Base-by-base conservation (phyloP, 1,140 invertebrate genomes). In the Telenomus remus region DNA sequence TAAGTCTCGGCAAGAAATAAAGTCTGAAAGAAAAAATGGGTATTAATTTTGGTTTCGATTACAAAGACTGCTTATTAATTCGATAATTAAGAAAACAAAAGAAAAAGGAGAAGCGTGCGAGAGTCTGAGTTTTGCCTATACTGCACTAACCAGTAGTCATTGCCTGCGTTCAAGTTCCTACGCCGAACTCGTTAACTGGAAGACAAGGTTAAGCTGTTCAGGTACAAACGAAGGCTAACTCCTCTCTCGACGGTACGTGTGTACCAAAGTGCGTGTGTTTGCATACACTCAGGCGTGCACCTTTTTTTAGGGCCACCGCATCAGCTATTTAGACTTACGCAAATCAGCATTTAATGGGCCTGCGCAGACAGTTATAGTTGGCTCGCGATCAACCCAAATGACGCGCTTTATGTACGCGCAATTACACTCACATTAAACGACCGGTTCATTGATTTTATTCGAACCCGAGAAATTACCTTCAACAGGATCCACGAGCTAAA, bases 211-310 rank as follows among this genome's bases (percentile, higher is more conserved):
- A 69, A 73, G 70, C 27, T 61, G 76, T 78, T 65, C 69, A 70
- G 76, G 69, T 78, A 78, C 70, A 64, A 70, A 72, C 69, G 76
- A 73, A 78, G 76, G 76, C 76, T 73, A 78, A 73, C 76, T 68
- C 55, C 69, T 78, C 69, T 73, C 60, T 70, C 64, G 33, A 37
- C 13, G 11, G 11, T 34, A 16, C 9, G 6, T 15, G 35, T 60
- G 1, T 56, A 16, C 33, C 34, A 10, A 39, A 10, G 37, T 12
- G n/a, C 9, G n/a, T 39, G 37, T 39, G 9, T 15, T 19, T 37
- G 37, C 47, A 34, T 10, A 39, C 37, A 12, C 37, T 10, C n/a
- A 39, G 9, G 37, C 15, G 39, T 37, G 43, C 42, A 42, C 43
- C 15, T 15, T 48, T 43, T n/a, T 61, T 66, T 59, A 39, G 37